Evolutionary conservation across 2,888 invertebrate species (phyloP).

Genomic region (Drosophila ezoana): DNA sequence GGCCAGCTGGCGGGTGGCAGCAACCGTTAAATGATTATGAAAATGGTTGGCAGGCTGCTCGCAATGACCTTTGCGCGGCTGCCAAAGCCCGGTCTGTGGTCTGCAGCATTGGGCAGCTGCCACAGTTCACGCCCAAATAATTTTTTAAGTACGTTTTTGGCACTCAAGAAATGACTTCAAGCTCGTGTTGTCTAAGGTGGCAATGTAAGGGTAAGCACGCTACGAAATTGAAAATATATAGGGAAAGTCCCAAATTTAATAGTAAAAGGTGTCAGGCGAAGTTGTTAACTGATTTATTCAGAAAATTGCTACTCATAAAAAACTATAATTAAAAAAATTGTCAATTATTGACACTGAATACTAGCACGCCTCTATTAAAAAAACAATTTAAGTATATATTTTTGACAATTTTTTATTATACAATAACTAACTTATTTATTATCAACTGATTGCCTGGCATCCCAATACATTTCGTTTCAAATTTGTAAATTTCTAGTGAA

Average conservation of each 20-base stretch:
- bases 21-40: slow-evolving; percentile 74
- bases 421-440: background rate
- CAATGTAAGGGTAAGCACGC: slow-evolving; percentile 1
- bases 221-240: slow-evolving; percentile 7
- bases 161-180: slow-evolving; percentile 27
- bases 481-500: background rate
- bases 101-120: slow-evolving; percentile 49
- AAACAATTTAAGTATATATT: no score
- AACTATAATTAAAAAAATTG: no score
- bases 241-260: background rate
- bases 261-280: background rate
- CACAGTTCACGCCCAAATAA: slow-evolving; percentile 71
- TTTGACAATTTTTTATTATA: no score
- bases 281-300: background rate
- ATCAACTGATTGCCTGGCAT: background rate
- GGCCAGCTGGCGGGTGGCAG: slow-evolving; percentile 12
- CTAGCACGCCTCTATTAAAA: no score
- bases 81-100: slow-evolving; percentile 16
- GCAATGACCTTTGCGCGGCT: slow-evolving; percentile 55
- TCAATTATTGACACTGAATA: background rate
- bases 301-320: background rate
- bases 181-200: slow-evolving; percentile 4
- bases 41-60: slow-evolving; percentile 69
- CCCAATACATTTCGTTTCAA: background rate
- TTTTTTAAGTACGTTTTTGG: slow-evolving; percentile 52